phyloP scores from a whole-genome alignment of 2,797 vertebrate genomes.

The Coilia nasus region DNA sequence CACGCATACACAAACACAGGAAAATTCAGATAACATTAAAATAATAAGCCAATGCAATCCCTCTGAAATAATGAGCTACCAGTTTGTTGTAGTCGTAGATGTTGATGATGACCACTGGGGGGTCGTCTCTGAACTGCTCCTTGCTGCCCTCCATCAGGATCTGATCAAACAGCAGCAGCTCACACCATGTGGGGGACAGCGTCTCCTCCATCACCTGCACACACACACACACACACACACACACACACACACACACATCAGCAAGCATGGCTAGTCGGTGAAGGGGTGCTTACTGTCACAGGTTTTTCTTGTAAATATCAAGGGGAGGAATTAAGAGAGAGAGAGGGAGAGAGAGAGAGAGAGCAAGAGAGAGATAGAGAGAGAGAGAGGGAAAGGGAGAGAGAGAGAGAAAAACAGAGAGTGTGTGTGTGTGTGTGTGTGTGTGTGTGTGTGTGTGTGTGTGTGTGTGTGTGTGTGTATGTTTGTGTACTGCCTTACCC shows the following conservation, averaged over 20 bases:
- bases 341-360: neutral
- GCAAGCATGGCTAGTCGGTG: neutral
- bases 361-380: neutral
- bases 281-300: neutral
- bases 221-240: constrained; percentile 41
- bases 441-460: neutral
- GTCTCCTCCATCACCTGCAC: constrained; percentile 83
- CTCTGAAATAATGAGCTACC: constrained; percentile 67
- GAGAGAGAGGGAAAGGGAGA: no score
- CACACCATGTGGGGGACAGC: constrained; percentile 89
- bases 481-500: neutral
- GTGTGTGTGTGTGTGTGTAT: neutral
- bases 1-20: neutral
- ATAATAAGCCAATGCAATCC: neutral
- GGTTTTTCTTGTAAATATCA: no score
- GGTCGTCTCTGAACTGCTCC: constrained; percentile 84
- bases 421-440: neutral
- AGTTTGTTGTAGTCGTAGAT: constrained; percentile 85
- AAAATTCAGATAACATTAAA: neutral
- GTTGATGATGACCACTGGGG: constrained; percentile 83
- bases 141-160: constrained; percentile 86
- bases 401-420: no score
- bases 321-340: neutral
- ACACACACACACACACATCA: constrained; percentile 33
- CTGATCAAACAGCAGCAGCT: constrained; percentile 87